phyloP scores from a whole-genome alignment of 1,140 invertebrate genomes.

The Eciton burchellii region DNA sequence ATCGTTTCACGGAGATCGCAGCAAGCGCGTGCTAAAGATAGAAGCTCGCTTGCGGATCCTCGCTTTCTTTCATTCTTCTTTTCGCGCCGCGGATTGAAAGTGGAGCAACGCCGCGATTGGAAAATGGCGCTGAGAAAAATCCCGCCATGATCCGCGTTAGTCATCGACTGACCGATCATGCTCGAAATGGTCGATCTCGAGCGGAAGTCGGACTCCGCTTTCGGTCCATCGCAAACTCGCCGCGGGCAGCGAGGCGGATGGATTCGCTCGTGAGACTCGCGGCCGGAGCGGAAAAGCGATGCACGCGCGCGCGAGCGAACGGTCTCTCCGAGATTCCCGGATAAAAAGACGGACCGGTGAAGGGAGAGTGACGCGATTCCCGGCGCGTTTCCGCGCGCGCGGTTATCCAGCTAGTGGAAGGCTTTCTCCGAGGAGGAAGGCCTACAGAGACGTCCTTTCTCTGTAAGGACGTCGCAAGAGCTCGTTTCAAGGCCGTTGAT shows the following conservation, averaged over 20 bases:
- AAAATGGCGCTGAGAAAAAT: too few species aligned
- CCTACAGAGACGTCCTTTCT: constrained; percentile 71
- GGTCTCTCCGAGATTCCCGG: constrained; percentile 23
- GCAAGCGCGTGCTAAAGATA: background rate
- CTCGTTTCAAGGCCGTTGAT: constrained; percentile 72
- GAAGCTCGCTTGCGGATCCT: background rate
- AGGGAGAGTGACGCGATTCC: constrained; percentile 65
- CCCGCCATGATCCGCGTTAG: too few species aligned
- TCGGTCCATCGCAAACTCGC: too few species aligned
- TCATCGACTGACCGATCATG: too few species aligned
- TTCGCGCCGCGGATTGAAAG: too few species aligned
- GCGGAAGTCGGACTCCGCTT: too few species aligned
- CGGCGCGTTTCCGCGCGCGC: constrained; percentile 28
- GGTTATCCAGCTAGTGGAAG: constrained; percentile 61
- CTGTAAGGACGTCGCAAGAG: constrained; percentile 73
- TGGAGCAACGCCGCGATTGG: too few species aligned
- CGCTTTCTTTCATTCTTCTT: background rate
- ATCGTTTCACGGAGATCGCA: background rate
- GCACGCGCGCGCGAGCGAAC: constrained; percentile 36
- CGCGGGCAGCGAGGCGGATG: too few species aligned
- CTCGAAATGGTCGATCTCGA: too few species aligned
- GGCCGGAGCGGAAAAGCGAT: constrained; percentile 55
- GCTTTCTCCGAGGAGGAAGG: constrained; percentile 73
- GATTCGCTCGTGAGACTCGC: too few species aligned
- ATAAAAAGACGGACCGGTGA: constrained; percentile 69